A percentile compares a stretch with the other conserved stretches of the same genome.
Evolutionary conservation across 2,888 invertebrate species (phyloP).

Genomic region (Eurytoma adleriae): DNA sequence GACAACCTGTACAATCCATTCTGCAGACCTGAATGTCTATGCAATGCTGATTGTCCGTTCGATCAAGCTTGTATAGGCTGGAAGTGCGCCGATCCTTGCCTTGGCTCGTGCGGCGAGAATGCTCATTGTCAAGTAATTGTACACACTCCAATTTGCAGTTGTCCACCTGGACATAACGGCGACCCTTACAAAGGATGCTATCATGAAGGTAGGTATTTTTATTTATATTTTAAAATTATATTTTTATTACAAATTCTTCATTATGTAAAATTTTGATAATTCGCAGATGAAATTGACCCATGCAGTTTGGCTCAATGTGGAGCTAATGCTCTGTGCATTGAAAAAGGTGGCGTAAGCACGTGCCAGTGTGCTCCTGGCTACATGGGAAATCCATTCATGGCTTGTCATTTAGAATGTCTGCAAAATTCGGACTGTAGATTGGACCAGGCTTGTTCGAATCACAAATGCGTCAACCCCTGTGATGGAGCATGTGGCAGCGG

Average conservation of each 20-base stretch:
- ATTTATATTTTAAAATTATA: background rate
- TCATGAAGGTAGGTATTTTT: conserved; percentile 20
- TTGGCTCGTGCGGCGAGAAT: conserved; percentile 85
- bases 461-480: conserved; percentile 79
- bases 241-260: background rate
- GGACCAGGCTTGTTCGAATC: conserved; percentile 77
- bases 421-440: conserved; percentile 81
- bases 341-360: conserved; percentile 81
- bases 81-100: conserved; percentile 84
- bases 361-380: conserved; percentile 87
- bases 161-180: conserved; percentile 87
- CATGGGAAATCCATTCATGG: conserved; percentile 87
- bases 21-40: conserved; percentile 90
- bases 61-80: conserved; percentile 85
- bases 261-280: conserved; percentile 44
- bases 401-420: conserved; percentile 89
- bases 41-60: conserved; percentile 87
- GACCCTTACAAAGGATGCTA: conserved; percentile 89
- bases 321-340: conserved; percentile 87
- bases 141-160: conserved; percentile 89
- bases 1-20: conserved; percentile 83
- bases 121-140: conserved; percentile 87
- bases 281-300: conserved; percentile 77
- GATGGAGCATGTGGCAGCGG: conserved; percentile 84
- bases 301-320: conserved; percentile 89